These are phyloP conservation scores for Paramormyrops hopkinsi DNA, from an alignment of 2,797 vertebrate species.

Conservation along the genomic window DNA sequence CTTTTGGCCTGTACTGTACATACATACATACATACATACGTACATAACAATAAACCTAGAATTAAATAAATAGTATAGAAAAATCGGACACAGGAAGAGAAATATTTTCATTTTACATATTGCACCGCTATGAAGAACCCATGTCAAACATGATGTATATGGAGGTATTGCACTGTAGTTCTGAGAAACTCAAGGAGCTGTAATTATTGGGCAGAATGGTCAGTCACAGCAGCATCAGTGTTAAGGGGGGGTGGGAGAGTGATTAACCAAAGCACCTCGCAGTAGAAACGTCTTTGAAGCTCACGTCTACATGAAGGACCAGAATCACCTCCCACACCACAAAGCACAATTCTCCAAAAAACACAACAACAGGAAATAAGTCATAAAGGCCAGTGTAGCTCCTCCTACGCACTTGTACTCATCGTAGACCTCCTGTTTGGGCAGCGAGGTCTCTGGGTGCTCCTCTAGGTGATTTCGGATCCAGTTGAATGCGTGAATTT, in stretches of 20 bases:
- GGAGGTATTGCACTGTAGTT: neutral
- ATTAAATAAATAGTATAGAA: neutral
- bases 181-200: neutral
- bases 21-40: neutral
- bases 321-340: neutral
- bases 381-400: neutral
- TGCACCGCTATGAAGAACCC: neutral
- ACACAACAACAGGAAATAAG: neutral
- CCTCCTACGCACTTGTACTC: slow-evolving; percentile 87
- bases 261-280: neutral
- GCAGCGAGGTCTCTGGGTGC: slow-evolving; percentile 93
- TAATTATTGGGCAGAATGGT: neutral
- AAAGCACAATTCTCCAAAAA: neutral
- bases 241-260: neutral
- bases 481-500: slow-evolving; percentile 95
- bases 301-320: neutral
- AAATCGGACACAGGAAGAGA: neutral
- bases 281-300: neutral
- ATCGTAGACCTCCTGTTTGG: slow-evolving; percentile 97
- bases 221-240: neutral
- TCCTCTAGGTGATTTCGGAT: slow-evolving; percentile 94
- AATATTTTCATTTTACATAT: neutral
- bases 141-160: neutral
- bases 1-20: too few relatives aligned
- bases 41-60: neutral